Base-by-base conservation (phyloP, 1,140 invertebrate genomes). In the Phortica variegata region DNA sequence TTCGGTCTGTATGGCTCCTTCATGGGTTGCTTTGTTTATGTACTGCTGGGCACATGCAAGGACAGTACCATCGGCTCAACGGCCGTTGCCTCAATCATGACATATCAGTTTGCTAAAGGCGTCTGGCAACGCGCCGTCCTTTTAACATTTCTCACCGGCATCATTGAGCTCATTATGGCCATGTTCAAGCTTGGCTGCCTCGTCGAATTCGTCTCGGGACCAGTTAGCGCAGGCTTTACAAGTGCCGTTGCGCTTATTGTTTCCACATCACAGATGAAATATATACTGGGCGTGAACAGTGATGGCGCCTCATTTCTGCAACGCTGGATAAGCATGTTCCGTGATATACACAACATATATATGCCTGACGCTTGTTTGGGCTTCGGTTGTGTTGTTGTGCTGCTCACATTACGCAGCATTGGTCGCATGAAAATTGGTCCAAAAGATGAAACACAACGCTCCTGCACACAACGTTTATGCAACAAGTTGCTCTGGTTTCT, bases 211-310 rank as follows among this genome's bases (percentile, higher is more conserved):
- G 92, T 97, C 0, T 95, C 92, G 0, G 89, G 90, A 3, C 91
- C 93, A 1, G 93, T 97, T 1, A 93, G 92, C 32, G 93, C 89
- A 3, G 92, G 92, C 6, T 97, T 96, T 69, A 96, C 93, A 0
- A 93, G 91, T 8, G 93, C 93, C 0, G 93, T 94, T 5, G 92
- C 93, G 12, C 79, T 97, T 6, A 93, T 94, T 52, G 95, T 97
- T 34, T 85, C 90, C 3, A 87, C 88, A 2, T 91, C 91, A 1
- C 93, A 97, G 80, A 79, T 96, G 19, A 95, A 92, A 76, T 87
- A 90, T 55, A 77, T 94, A 36, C 80, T 93, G 13, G 88, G 88
- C 0, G 88, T 96, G 13, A 80, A 79, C 8, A 90, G 88, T 2
- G 84, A 80, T 7, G 89, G 88, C 1, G 79, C 77, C 5, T 90